Evolutionary conservation across 1,140 invertebrate species (phyloP), one percentile per base, ranked within the genome.

Genomic region (Calliopsis andreniformis): DNA sequence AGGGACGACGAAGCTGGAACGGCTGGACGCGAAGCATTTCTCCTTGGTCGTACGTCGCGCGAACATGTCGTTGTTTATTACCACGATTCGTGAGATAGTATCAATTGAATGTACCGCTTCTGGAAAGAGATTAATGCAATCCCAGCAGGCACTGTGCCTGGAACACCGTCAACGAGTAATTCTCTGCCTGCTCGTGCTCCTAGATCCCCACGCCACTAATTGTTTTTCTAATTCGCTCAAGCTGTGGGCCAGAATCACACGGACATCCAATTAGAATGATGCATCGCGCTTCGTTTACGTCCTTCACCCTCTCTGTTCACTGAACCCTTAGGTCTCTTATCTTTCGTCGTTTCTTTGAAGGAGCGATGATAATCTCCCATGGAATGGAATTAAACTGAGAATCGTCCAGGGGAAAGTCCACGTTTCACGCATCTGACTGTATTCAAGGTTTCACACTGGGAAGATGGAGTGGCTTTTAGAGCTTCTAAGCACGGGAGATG

Each of bases 171-270:
- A 59, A 68, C 20, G 45, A 53, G 28, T 45, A 51, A 51, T 69
- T 30, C 39, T 0, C 35, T 20, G 43, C 30, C 47, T 23, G 25
- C 16, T 12, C 23, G 16, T 62, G 55, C 45, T 14, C 56, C 25
- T 7, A 47, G 18, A 42, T 42, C 63, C 73, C 59, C 64, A 32
- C 58, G 55, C 67, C 67, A 59, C 73, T 83, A 83, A 84, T 84
- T 83, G 81, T 83, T 83, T 77, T 80, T 63, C 78, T 80, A 83
- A 84, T 84, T 83, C 73, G 69, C 39, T 62, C 55, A 28, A 32
- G 51, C 42, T 47, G 68, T 18, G 16, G 16, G 63, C 49, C 58
- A 51, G 75, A 43, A 82, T 84, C 32, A 30, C 28, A 14, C 30
- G 53, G 30, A 56, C 30, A 56, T 56, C 30, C 28, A 56, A 32